Conservation (phyloP, 2,113 vertebrate species). For the Cryptoleucopteryx plumbea region DNA sequence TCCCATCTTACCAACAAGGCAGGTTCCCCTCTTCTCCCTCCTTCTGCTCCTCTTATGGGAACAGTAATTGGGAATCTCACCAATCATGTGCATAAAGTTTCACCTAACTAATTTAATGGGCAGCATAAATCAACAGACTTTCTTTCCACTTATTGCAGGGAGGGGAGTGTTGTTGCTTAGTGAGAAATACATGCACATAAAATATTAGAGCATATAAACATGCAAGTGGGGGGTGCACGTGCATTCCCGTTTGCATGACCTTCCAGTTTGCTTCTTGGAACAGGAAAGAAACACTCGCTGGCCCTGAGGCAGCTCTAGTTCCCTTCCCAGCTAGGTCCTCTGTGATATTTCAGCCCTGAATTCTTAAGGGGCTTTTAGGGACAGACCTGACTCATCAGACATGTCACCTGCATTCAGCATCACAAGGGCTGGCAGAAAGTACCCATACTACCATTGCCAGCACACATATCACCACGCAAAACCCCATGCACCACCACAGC, state of each 20-base stretch:
- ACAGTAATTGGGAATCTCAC: background rate
- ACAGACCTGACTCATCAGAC: background rate
- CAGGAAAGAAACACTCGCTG: background rate
- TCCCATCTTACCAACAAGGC: background rate
- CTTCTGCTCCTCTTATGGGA: background rate
- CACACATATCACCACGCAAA: background rate
- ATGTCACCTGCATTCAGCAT: background rate
- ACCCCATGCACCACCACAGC: background rate
- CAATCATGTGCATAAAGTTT: background rate
- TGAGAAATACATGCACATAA: background rate
- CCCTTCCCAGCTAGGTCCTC: background rate
- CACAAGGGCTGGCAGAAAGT: background rate
- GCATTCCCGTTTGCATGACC: background rate
- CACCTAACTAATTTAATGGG: background rate
- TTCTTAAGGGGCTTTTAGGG: background rate
- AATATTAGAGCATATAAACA: background rate
- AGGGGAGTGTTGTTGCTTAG: background rate
- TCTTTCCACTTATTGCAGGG: background rate
- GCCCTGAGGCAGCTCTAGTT: background rate
- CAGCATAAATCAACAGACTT: background rate
- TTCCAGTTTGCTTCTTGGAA: background rate
- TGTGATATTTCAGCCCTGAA: background rate
- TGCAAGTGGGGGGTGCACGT: accelerated
- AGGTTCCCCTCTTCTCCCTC: background rate
- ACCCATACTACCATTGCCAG: background rate